Evolutionary conservation across 2,797 vertebrate genomes (phyloP).

Genomic region (Otus scops): DNA sequence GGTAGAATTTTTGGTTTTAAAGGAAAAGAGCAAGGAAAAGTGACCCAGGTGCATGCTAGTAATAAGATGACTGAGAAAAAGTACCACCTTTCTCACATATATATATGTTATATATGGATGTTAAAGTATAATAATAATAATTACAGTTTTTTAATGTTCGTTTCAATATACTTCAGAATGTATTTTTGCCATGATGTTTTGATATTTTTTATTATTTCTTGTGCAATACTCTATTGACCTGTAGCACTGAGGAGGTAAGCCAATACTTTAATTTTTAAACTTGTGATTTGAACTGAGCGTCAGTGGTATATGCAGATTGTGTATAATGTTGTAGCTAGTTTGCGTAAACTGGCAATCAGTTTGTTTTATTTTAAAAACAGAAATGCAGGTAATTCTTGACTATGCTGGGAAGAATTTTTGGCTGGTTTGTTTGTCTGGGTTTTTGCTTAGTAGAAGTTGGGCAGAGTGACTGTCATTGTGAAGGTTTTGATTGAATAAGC

Average conservation of each 20-base stretch:
- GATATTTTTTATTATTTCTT: background rate
- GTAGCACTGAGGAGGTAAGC: background rate
- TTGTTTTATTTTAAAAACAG: background rate
- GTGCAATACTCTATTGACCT: background rate
- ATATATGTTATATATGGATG: background rate
- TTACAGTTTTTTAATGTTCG: background rate
- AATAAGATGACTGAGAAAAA: background rate
- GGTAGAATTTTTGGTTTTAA: background rate
- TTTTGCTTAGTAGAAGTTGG: background rate
- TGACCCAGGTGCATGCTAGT: background rate
- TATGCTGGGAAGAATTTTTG: background rate
- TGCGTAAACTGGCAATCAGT: background rate
- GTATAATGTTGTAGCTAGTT: background rate
- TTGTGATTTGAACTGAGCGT: background rate
- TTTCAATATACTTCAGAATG: background rate
- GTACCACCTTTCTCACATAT: background rate
- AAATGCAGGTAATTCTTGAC: background rate
- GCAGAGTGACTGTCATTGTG: background rate
- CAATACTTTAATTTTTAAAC: background rate
- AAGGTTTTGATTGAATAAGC: slow-evolving; percentile 15
- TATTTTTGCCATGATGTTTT: background rate
- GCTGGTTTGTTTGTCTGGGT: background rate
- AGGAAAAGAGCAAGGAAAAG: background rate
- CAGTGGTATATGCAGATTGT: background rate
- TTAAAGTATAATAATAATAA: background rate